Evolutionary conservation across 2,888 invertebrate species (phyloP), one percentile per base, ranked within the genome.

Genomic region (Sphaeridia pumilis): DNA sequence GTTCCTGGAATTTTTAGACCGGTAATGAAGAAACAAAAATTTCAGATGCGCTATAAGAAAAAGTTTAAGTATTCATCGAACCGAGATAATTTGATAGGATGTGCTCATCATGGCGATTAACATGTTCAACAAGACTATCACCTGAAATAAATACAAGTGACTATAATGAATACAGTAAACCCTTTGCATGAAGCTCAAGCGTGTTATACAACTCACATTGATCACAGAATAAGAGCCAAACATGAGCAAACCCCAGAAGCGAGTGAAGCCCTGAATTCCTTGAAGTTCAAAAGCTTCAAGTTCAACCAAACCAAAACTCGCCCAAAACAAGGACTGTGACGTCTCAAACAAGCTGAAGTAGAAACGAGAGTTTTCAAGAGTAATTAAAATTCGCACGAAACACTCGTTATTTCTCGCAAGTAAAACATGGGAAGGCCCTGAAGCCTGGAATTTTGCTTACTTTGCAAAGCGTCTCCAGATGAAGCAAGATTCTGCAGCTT

Each of bases 391-490:
- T 41, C 21, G 7, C 7, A 41, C 7, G 21, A 17, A 31, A 31
- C 31, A 31, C 31, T 31, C 10, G 31, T 14, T 34, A 3, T 4
- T 48, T 10, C 41, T 14, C 4, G 4, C 7, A 10, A 24, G 21
- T 22, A 10, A 43, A 43, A 22, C 41, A 7, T 20, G 20, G n/a
- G 20, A 38, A 38, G 17, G 41, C 7, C 12, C 12, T 38, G 10
- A 43, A 43, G 7, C 17, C 35, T 36, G 7, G n/a, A 25, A 17
- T 14, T 28, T 26, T 31, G 70, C 72, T 71, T 75, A 88, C 89
- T 89, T 89, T 3, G 88, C 83, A 70, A 87, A 89, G 71, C 89
- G 73, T 69, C 89, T 78, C 89, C 89, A 89, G 63, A 86, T 65
- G 20, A 66, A 59, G 46, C 68, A 68, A 12, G 67, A 60, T 25